These are phyloP conservation scores for Tricholauxania praeusta DNA, from an alignment of 2,888 invertebrate species.

Conservation along the genomic window DNA sequence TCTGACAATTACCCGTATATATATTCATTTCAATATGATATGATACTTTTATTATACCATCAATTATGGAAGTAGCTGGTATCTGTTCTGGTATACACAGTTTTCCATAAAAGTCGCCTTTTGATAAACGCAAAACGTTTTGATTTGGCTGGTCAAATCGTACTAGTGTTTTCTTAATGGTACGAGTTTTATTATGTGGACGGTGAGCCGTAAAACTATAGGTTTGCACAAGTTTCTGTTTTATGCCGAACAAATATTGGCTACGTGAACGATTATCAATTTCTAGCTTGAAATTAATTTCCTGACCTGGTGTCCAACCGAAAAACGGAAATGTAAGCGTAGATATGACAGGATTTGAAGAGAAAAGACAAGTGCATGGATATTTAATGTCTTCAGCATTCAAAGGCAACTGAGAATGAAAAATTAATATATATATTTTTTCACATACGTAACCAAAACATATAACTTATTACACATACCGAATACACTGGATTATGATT, in stretches of 20 bases:
- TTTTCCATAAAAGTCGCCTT: slow-evolving; percentile 42
- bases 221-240: slow-evolving; percentile 44
- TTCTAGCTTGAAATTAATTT: slow-evolving; percentile 45
- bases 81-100: slow-evolving; percentile 45
- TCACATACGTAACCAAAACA: too few relatives aligned
- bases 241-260: slow-evolving; percentile 41
- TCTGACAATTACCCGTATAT: slow-evolving; percentile 40
- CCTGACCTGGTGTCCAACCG: slow-evolving; percentile 53
- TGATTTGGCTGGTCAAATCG: not conserved
- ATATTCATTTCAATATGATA: slow-evolving; percentile 45
- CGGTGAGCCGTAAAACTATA: slow-evolving; percentile 48
- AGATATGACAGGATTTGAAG: slow-evolving; percentile 47
- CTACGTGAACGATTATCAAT: slow-evolving; percentile 52
- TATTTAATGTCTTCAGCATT: slow-evolving; percentile 44
- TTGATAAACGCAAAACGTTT: slow-evolving; percentile 43
- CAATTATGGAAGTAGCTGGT: slow-evolving; percentile 41
- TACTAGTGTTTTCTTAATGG: slow-evolving; percentile 33
- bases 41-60: slow-evolving; percentile 43
- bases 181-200: slow-evolving; percentile 46
- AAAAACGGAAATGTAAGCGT: slow-evolving; percentile 50
- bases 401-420: slow-evolving; percentile 45
- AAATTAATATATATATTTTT: too few relatives aligned
- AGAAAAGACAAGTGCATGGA: slow-evolving; percentile 51
- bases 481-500: too few relatives aligned
- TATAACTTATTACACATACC: too few relatives aligned